A percentile compares a stretch with the other conserved stretches of the same genome.
Evolutionary conservation across 2,797 vertebrate genomes (phyloP).

Genomic region (Sebastes itinus): DNA sequence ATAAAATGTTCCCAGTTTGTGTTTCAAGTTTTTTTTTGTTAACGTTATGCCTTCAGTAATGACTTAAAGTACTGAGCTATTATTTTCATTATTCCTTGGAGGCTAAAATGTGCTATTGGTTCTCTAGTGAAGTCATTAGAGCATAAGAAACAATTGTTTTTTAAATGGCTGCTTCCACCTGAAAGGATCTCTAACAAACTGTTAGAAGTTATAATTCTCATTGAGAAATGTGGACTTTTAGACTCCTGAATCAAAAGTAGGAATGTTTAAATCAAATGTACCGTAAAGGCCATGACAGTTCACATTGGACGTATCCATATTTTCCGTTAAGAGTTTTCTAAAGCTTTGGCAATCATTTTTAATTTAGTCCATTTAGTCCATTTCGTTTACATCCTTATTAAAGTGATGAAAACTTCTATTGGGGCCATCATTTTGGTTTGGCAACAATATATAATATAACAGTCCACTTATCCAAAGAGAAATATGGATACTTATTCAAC

Average conservation of each 20-base stretch:
- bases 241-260: neutral
- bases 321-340: neutral
- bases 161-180: neutral
- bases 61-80: neutral
- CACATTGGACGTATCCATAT: neutral
- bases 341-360: neutral
- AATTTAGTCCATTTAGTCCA: neutral
- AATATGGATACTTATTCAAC: neutral
- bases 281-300: neutral
- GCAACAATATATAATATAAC: neutral
- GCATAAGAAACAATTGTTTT: neutral
- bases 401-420: neutral
- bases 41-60: neutral
- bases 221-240: neutral
- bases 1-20: conserved; percentile 43
- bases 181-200: neutral
- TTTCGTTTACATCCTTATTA: neutral
- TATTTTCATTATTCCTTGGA: neutral
- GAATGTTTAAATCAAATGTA: neutral
- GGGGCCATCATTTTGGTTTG: neutral
- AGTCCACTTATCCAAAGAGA: neutral
- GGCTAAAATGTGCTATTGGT: neutral
- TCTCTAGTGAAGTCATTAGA: neutral
- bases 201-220: neutral
- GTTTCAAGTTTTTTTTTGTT: neutral